These are phyloP conservation scores for Bombus huntii DNA, from an alignment of 1,140 invertebrate genomes.

Conservation along the genomic window DNA sequence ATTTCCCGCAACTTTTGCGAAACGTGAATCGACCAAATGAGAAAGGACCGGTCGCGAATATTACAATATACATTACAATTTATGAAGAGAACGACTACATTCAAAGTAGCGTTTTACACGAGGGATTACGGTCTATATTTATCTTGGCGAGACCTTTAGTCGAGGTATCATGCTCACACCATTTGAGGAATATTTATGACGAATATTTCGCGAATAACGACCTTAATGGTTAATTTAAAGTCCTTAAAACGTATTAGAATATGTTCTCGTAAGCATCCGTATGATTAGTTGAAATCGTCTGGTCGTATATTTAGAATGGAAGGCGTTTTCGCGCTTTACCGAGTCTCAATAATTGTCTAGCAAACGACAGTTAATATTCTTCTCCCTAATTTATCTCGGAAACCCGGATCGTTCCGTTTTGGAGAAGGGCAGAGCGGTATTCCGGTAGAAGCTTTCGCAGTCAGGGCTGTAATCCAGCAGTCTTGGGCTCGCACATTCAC, in stretches of 20 bases:
- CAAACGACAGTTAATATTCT: constrained; percentile 48
- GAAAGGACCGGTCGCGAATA: constrained; percentile 20
- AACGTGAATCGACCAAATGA: constrained; percentile 27
- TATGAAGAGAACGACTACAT: constrained; percentile 40
- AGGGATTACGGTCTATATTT: constrained; percentile 16
- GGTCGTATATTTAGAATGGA: no score
- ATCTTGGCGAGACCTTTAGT: background rate
- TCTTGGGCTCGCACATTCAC: constrained; percentile 57
- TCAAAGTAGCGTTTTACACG: background rate
- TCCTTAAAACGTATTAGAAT: background rate
- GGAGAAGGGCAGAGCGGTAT: constrained; percentile 19
- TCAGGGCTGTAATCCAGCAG: constrained; percentile 59
- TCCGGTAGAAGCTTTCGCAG: constrained; percentile 35
- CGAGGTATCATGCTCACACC: background rate
- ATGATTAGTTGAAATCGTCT: background rate
- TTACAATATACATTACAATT: constrained; percentile 33
- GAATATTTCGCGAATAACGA: background rate
- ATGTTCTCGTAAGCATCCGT: no score
- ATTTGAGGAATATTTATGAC: background rate
- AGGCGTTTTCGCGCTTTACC: constrained; percentile 21
- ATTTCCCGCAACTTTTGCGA: constrained; percentile 46
- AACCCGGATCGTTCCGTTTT: constrained; percentile 28
- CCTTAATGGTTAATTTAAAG: background rate
- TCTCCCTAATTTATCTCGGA: constrained; percentile 33
- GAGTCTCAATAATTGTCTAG: constrained; percentile 39